Evolutionary conservation across 1,140 invertebrate genomes (phyloP).

Genomic region (Caenorhabditis remanei): DNA sequence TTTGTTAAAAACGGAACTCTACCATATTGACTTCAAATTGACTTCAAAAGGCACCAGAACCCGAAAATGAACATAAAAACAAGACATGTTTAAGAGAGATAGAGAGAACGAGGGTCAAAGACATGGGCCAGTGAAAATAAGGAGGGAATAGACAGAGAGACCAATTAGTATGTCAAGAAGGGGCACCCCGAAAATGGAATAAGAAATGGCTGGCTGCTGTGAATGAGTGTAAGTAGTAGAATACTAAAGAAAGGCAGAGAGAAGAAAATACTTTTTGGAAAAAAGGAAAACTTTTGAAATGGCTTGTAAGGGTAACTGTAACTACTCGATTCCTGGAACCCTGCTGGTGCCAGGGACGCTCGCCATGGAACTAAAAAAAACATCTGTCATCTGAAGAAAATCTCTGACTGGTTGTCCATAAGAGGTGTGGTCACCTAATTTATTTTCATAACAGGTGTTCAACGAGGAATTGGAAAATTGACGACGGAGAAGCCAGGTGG

Average conservation of each 20-base stretch:
- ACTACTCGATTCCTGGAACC: no score
- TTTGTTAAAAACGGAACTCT: no score
- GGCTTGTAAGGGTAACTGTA: no score
- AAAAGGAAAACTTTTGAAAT: not conserved
- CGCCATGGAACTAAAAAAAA: no score
- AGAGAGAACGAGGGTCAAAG: not conserved
- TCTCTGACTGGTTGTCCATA: no score
- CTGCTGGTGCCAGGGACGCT: no score
- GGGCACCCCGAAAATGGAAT: slow-evolving; percentile 48
- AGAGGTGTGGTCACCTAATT: no score
- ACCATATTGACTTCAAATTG: no score
- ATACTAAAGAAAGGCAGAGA: not conserved
- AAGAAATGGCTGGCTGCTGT: slow-evolving; percentile 23
- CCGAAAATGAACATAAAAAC: slow-evolving; percentile 26
- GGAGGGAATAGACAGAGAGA: slow-evolving; percentile 30
- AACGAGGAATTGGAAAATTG: no score
- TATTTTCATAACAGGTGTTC: no score
- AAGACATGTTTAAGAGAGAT: not conserved
- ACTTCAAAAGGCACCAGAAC: not conserved
- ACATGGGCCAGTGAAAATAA: not conserved
- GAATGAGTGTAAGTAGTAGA: not conserved
- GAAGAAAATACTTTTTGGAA: not conserved
- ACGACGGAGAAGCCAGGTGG: no score
- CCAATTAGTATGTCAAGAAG: slow-evolving; percentile 55
- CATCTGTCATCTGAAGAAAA: no score